Percentiles rank a stretch among this genome's conserved stretches.
These are phyloP conservation scores for Alcedo quadribrachys DNA, from an alignment of 2,797 vertebrate species.

Conservation along the genomic window DNA sequence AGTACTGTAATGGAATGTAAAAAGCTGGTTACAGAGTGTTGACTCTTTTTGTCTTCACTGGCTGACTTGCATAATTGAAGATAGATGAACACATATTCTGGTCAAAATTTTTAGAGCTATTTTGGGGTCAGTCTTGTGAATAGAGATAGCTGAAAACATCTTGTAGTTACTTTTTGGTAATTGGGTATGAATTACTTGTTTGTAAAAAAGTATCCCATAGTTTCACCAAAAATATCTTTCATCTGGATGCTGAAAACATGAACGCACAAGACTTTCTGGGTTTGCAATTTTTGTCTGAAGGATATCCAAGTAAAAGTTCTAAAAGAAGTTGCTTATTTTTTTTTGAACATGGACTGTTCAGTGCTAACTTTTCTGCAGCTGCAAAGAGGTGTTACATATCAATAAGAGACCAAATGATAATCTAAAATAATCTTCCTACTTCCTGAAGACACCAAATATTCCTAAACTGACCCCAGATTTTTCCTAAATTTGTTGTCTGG, in stretches of 20 bases:
- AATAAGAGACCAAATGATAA: neutral
- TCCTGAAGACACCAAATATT: neutral
- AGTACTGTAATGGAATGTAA: slow-evolving; percentile 47
- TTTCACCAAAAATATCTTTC: slow-evolving; percentile 10
- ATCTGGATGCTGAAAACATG: neutral
- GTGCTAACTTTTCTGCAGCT: neutral
- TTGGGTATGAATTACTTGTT: slow-evolving; percentile 34
- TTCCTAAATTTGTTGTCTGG: neutral
- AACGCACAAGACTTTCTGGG: neutral
- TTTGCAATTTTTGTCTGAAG: neutral
- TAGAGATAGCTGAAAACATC: slow-evolving; percentile 43
- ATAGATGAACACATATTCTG: slow-evolving; percentile 46
- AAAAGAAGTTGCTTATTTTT: neutral
- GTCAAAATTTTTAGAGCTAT: slow-evolving; percentile 34
- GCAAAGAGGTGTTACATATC: neutral
- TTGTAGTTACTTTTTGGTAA: slow-evolving; percentile 46
- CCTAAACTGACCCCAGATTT: neutral
- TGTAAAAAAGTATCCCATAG: neutral
- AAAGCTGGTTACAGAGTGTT: slow-evolving; percentile 43
- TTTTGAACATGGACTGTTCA: neutral
- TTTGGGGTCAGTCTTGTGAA: slow-evolving; percentile 47
- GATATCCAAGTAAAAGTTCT: neutral
- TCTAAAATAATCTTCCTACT: neutral
- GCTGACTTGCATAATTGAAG: slow-evolving; percentile 55
- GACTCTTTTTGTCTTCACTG: slow-evolving; percentile 46